Percentiles rank a stretch among this genome's conserved stretches.
Conservation (phyloP, 2,113 vertebrate genomes). For the Excalfactoria chinensis region DNA sequence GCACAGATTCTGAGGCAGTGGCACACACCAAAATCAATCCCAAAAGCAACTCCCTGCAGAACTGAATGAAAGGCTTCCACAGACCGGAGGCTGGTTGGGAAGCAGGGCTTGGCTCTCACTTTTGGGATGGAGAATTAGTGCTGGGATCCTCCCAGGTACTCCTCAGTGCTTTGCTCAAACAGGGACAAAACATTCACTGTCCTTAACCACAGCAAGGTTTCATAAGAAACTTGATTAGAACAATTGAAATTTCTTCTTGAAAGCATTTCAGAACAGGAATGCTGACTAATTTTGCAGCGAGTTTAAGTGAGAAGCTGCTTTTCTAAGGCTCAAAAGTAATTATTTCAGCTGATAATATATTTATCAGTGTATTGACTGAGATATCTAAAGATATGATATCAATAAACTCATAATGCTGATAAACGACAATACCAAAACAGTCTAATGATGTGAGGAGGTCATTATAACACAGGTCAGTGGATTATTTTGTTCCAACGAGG, state of each 20-base stretch:
- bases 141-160: background rate
- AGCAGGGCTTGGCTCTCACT: background rate
- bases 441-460: background rate
- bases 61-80: background rate
- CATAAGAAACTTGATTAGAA: background rate
- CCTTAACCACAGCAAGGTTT: background rate
- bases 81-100: background rate
- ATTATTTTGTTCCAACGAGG: background rate
- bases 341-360: rapidly evolving
- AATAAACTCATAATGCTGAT: background rate
- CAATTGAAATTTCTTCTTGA: background rate
- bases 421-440: background rate
- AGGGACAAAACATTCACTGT: background rate
- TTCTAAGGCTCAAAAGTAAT: background rate
- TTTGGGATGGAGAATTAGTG: background rate
- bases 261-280: background rate
- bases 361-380: background rate
- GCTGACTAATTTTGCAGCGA: background rate
- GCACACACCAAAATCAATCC: background rate
- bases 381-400: rapidly evolving
- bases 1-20: rapidly evolving
- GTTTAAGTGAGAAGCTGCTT: background rate
- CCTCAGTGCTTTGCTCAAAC: background rate
- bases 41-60: background rate
- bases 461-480: background rate